Base-by-base conservation (phyloP, 2,888 invertebrate genomes). In the Pseudococcus longispinus region DNA sequence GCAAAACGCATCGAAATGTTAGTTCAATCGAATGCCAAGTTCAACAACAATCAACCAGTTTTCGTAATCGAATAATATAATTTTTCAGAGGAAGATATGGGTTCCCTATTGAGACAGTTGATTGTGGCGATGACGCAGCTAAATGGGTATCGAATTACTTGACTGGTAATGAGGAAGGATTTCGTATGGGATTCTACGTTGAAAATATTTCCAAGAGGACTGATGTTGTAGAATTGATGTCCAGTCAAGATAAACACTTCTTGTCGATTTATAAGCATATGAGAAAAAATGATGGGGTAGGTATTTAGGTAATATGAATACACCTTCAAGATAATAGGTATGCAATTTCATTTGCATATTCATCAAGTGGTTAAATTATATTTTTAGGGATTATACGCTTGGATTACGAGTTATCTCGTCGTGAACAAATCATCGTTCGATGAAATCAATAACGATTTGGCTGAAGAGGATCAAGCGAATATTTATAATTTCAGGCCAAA, bases 101-200 rank as follows among this genome's bases (percentile, higher is more conserved):
- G 18, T 91, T 91, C 0, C 89, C 91, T 0, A 92, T 95, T 0
- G 91, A 92, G 0, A 94, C 94, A 0, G 92, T 93, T 89, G 94
- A 96, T 89, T 96, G 96, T 90, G 96, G 96, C 0, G 93, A 93
- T 87, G 93, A 93, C 88, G 93, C 93, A 15, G 93, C 94, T 23
- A 92, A 93, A 86, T 96, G 96, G 96, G 92, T 96, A 89, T 93
- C 94, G 0, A 92, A 90, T 89, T 92, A 90, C 86, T 83, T 89
- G 23, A 26, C 88, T 13, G 65, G 84, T 6, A 11, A 8, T 5
- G 23, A 51, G 8, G 55, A 51, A 29, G 80, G 51, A 20, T 80
- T 80, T 51, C 80, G 86, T 18, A 44, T 86, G 46, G 86, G 86
- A 29, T 86, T 26, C 20, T 86, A 80, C 23, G 32, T 51, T 4